These are phyloP conservation scores for Tillus elongatus DNA, from an alignment of 2,888 invertebrate species.

Conservation along the genomic window DNA sequence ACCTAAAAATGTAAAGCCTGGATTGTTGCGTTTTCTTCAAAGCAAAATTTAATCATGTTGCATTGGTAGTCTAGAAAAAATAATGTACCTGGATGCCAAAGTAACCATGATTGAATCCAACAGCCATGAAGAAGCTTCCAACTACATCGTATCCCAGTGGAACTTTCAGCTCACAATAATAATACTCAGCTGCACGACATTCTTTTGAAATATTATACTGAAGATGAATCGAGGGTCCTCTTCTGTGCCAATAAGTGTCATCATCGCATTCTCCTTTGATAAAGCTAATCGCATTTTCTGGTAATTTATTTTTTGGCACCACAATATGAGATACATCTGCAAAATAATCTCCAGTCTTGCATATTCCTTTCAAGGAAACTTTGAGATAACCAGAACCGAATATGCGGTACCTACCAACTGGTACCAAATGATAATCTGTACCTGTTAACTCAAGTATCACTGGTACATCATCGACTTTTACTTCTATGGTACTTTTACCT, in stretches of 20 bases:
- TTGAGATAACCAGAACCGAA: background rate
- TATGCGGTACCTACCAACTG: background rate
- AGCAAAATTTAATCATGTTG: no score
- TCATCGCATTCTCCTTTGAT: background rate
- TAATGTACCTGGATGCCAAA: background rate
- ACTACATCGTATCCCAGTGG: background rate
- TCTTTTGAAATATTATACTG: background rate
- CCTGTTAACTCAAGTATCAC: no score
- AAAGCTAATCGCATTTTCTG: background rate
- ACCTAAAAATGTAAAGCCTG: background rate
- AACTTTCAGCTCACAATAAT: background rate
- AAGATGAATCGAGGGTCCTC: background rate
- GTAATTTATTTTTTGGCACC: background rate
- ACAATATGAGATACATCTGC: slow-evolving; percentile 1
- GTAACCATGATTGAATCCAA: background rate
- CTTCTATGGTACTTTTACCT: background rate
- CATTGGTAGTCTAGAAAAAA: no score
- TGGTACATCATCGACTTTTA: no score
- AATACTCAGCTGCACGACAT: background rate
- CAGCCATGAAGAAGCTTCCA: background rate
- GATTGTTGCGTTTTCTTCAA: background rate
- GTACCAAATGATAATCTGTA: background rate
- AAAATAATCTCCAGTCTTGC: background rate
- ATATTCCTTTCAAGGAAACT: background rate
- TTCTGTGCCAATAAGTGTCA: background rate